Conservation (phyloP, 2,797 vertebrate genomes). For the Apogon talboti region DNA sequence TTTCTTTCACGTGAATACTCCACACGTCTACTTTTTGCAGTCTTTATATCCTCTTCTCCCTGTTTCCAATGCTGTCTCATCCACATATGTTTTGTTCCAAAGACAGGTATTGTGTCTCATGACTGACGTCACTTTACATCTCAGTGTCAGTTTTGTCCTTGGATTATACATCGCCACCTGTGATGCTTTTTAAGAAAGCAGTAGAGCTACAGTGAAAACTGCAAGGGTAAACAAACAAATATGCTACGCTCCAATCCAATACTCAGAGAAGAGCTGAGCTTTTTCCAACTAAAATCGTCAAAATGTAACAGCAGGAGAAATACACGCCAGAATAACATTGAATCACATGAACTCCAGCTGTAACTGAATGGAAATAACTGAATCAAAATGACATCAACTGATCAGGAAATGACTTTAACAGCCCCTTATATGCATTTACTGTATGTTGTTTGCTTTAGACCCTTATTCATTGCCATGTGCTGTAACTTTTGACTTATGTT, state of each 20-base stretch:
- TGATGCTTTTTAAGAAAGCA: slow-evolving; percentile 30
- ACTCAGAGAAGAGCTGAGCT: slow-evolving; percentile 21
- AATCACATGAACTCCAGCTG: not conserved
- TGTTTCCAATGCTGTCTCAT: slow-evolving; percentile 18
- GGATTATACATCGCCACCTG: slow-evolving; percentile 49
- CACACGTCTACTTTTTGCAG: slow-evolving; percentile 46
- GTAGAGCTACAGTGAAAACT: slow-evolving; percentile 33
- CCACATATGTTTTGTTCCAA: slow-evolving; percentile 42
- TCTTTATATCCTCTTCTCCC: slow-evolving; percentile 4
- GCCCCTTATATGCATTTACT: slow-evolving; percentile 10
- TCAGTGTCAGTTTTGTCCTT: slow-evolving; percentile 44
- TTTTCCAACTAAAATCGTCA: slow-evolving; percentile 23
- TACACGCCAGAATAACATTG: not conserved
- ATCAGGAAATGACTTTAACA: not conserved
- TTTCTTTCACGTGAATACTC: not conserved
- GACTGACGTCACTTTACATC: slow-evolving; percentile 28
- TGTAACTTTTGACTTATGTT: slow-evolving; percentile 10
- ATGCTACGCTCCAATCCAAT: slow-evolving; percentile 9
- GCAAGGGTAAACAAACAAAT: slow-evolving; percentile 60
- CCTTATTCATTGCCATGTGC: not conserved
- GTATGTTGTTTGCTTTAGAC: not conserved
- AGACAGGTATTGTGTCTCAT: slow-evolving; percentile 17
- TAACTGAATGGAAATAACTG: slow-evolving; percentile 6
- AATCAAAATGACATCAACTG: not conserved
- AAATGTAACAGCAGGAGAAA: not conserved